Conservation (phyloP, 2,888 invertebrate species). For the Andrena hattorfiana region DNA sequence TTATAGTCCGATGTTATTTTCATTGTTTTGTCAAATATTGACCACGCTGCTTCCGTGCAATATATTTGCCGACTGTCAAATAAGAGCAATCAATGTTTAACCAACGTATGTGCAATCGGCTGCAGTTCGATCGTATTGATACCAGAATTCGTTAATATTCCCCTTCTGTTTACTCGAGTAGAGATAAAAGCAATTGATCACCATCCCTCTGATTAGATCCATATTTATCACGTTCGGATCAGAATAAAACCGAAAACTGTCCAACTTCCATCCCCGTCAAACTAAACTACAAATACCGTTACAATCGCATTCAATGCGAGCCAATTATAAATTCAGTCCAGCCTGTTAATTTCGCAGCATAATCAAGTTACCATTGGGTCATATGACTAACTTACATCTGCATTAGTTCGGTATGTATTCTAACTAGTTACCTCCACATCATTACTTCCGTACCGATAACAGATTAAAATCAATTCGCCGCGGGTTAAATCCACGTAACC, state of each 20-base stretch:
- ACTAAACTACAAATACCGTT: too few relatives aligned
- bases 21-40: constrained; percentile 55
- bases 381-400: too few relatives aligned
- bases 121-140: constrained; percentile 32
- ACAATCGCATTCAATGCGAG: too few relatives aligned
- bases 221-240: not conserved
- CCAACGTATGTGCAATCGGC: constrained; percentile 39
- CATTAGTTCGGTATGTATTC: too few relatives aligned
- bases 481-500: too few relatives aligned
- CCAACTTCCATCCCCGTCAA: too few relatives aligned
- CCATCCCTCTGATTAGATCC: not conserved
- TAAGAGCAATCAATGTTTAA: constrained; percentile 58
- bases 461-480: too few relatives aligned
- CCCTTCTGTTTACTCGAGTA: constrained; percentile 7
- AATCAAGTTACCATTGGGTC: too few relatives aligned
- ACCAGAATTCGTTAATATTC: constrained; percentile 52
- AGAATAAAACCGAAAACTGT: not conserved
- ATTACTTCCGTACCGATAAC: too few relatives aligned
- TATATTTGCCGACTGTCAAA: constrained; percentile 55
- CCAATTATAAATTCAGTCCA: too few relatives aligned
- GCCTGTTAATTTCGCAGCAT: too few relatives aligned
- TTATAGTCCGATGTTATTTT: constrained; percentile 53
- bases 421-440: too few relatives aligned
- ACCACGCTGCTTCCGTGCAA: constrained; percentile 34
- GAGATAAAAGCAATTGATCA: constrained; percentile 25